Evolutionary conservation across 2,888 invertebrate species (phyloP).

Genomic region (Xylocampa areola): DNA sequence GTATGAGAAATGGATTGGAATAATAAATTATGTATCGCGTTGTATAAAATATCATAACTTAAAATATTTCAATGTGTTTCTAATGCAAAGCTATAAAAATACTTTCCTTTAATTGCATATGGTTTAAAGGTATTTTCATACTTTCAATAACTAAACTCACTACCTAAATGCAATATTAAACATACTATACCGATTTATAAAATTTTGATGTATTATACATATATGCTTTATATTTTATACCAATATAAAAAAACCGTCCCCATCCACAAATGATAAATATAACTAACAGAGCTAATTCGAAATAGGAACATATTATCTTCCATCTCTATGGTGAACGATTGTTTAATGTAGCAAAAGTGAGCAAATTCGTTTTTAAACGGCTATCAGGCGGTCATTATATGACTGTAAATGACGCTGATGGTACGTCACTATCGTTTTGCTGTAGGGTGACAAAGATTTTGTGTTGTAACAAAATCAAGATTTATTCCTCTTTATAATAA

Average conservation of each 20-base stretch:
- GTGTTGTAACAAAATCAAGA: no score
- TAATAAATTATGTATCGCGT: no score
- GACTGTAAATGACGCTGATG: slow-evolving; percentile 78
- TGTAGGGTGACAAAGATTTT: slow-evolving; percentile 68
- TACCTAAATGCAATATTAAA: no score
- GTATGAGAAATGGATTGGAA: not conserved
- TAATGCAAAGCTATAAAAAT: no score
- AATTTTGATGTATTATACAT: no score
- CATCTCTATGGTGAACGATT: slow-evolving; percentile 75
- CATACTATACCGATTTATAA: no score
- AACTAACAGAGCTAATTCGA: slow-evolving; percentile 56
- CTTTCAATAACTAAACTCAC: no score
- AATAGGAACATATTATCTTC: slow-evolving; percentile 64
- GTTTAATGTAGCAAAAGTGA: slow-evolving; percentile 90
- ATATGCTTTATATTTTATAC: not conserved
- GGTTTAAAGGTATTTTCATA: no score
- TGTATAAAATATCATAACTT: no score
- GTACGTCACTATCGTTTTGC: slow-evolving; percentile 66
- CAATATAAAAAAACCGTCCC: slow-evolving; percentile 19
- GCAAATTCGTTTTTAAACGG: slow-evolving; percentile 91
- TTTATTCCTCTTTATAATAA: no score
- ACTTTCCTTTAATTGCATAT: no score
- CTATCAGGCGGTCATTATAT: slow-evolving; percentile 89
- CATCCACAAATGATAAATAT: slow-evolving; percentile 48
- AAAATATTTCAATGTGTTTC: no score